Conservation (phyloP, 2,888 invertebrate genomes). For the Drosophila peninsularis region DNA sequence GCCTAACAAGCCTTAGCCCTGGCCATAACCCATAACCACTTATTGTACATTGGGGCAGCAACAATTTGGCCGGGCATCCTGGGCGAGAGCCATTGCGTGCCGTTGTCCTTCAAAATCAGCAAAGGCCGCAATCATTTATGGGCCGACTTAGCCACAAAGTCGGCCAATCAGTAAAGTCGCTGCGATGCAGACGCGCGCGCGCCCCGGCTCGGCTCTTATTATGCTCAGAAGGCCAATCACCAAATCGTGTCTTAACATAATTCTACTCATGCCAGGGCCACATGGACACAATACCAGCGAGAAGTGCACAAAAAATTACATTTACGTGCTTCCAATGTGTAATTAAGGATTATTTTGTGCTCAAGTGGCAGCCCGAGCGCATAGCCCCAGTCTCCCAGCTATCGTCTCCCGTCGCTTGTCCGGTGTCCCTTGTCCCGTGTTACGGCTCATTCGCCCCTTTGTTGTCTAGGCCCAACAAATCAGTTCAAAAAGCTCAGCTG, state of each 20-base stretch:
- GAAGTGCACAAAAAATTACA: slow-evolving; percentile 78
- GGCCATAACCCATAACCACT: slow-evolving; percentile 58
- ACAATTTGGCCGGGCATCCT: slow-evolving; percentile 22
- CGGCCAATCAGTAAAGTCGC: slow-evolving; percentile 68
- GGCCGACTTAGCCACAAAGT: slow-evolving; percentile 67
- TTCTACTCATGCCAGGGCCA: slow-evolving; percentile 50
- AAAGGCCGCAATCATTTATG: slow-evolving; percentile 77
- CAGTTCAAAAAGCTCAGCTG: slow-evolving; percentile 74
- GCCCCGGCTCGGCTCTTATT: slow-evolving; percentile 25
- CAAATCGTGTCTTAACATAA: slow-evolving; percentile 79
- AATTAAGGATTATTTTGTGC: slow-evolving; percentile 79
- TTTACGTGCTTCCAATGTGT: slow-evolving; percentile 79
- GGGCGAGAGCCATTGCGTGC: slow-evolving; percentile 32
- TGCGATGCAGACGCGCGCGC: slow-evolving; percentile 21
- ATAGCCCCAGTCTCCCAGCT: not conserved
- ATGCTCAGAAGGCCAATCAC: slow-evolving; percentile 68
- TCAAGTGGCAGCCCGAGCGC: slow-evolving; percentile 60
- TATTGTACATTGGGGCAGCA: slow-evolving; percentile 27
- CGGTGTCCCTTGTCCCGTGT: slow-evolving; percentile 1
- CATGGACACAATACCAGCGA: slow-evolving; percentile 50
- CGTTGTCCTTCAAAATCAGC: slow-evolving; percentile 69
- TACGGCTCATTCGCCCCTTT: slow-evolving; percentile 20
- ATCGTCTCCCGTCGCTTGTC: not conserved
- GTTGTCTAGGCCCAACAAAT: slow-evolving; percentile 75
- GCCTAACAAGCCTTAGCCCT: slow-evolving; percentile 33